phyloP scores from a whole-genome alignment of 2,797 vertebrate species.

The Tokudaia tokunoshimensis region DNA sequence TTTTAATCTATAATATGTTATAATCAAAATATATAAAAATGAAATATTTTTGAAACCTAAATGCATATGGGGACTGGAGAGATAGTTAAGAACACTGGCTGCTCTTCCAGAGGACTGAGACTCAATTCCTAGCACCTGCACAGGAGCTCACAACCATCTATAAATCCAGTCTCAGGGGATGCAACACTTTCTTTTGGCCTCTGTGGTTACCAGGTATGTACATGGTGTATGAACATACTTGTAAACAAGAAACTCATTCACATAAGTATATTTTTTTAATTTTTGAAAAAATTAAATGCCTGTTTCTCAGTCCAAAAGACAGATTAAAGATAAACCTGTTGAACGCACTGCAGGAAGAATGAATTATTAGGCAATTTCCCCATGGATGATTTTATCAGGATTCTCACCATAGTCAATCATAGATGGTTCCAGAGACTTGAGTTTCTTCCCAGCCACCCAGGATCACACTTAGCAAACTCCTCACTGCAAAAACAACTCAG shows the following conservation, averaged over 20 bases:
- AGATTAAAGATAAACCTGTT: slow-evolving; percentile 36
- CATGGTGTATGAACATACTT: background rate
- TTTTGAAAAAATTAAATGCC: background rate
- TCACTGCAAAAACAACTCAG: slow-evolving; percentile 1
- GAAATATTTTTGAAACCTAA: slow-evolving; percentile 52
- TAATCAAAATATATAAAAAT: slow-evolving; percentile 24
- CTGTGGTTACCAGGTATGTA: background rate
- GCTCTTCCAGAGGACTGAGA: too few relatives aligned
- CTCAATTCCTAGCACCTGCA: background rate
- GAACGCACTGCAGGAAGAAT: background rate
- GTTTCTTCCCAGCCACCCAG: background rate
- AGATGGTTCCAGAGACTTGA: background rate
- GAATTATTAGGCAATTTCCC: background rate
- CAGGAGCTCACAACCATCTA: background rate
- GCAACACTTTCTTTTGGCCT: background rate
- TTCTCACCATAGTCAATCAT: background rate
- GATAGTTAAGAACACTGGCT: background rate
- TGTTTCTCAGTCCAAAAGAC: slow-evolving; percentile 49
- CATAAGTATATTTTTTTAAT: background rate
- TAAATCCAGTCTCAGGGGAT: background rate
- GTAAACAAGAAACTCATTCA: background rate
- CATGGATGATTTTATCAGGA: background rate
- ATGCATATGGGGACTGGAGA: background rate
- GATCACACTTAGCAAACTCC: slow-evolving; percentile 8
- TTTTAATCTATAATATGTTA: slow-evolving; percentile 46